Base-by-base conservation (phyloP, 1,140 invertebrate species). In the Heterodera schachtii region DNA sequence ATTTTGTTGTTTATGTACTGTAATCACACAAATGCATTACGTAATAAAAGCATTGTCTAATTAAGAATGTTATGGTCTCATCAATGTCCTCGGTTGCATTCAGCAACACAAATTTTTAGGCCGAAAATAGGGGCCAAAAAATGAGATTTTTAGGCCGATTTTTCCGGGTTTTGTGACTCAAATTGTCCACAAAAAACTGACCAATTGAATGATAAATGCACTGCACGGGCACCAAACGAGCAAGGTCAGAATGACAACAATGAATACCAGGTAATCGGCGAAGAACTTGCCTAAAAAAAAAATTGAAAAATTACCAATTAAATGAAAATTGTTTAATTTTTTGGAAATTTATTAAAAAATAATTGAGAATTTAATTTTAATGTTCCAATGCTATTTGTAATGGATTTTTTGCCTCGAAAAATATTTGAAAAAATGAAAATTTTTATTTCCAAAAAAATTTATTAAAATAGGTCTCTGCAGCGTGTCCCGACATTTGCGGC, bases 141-240 rank as follows among this genome's bases (percentile, higher is more conserved):
- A 31, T 31, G 31, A 31, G 31, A 31, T 31, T 31, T 31, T 31
- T 31, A 31, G 31, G 31, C 31, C 31, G 31, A n/a, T 31, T 31
- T 31, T 31, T 31, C 31, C 31, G 1, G 31, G 0, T 31, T 31
- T 31, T 31, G 31, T 31, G 31, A 31, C 31, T 31, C 19, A 21
- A 69, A 52, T 69, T 43, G 67, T 71, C 2, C 52, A 19, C 0
- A 31, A 44, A 76, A 70, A 21, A 21, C 16, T 41, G 41, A 85
- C 83, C 67, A 46, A 83, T 64, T 69, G 84, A 8, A 85, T 41
- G 69, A 84, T 84, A 73, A 73, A 86, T 19, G 75, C 73, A 52
- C 84, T 84, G 69, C 83, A 86, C 6, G 83, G 83, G 73, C 70
- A 85, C 83, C 83, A 84, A 76, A 84, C 69, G 3, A 83, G 16